Conservation (phyloP, 2,113 vertebrate genomes). For the Typhlomys cinereus region DNA sequence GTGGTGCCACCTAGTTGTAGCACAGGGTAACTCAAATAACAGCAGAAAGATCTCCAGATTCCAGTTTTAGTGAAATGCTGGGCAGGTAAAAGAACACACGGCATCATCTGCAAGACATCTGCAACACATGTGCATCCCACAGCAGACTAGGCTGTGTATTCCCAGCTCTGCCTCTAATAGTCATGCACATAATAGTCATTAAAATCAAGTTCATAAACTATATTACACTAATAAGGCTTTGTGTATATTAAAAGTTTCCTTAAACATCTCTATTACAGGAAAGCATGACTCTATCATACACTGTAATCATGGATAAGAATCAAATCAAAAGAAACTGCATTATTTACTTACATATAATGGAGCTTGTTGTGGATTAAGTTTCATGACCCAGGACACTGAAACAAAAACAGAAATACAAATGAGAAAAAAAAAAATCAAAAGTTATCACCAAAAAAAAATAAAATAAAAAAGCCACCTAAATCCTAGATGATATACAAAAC, state of each 20-base stretch:
- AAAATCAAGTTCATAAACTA: neutral
- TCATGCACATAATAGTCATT: neutral
- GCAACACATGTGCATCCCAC: neutral
- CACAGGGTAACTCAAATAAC: neutral
- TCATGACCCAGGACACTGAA: slow-evolving; percentile 97
- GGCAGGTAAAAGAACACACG: neutral
- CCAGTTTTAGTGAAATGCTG: neutral
- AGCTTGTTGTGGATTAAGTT: slow-evolving; percentile 98
- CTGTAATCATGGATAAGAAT: neutral
- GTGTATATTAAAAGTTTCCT: neutral
- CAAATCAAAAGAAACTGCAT: slow-evolving; percentile 9
- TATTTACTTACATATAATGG: slow-evolving; percentile 96
- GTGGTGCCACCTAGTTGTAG: slow-evolving; percentile 30
- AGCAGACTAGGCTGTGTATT: neutral
- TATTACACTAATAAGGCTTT: neutral
- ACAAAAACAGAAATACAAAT: slow-evolving; percentile 75
- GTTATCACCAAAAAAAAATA: neutral
- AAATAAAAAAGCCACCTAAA: neutral
- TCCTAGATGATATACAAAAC: neutral
- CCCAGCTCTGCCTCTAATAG: neutral
- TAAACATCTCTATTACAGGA: neutral
- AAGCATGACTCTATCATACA: neutral
- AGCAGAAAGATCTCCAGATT: neutral
- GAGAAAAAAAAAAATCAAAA: slow-evolving; percentile 19
- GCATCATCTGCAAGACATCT: neutral